Percentiles rank a stretch among this genome's conserved stretches.
phyloP scores from a whole-genome alignment of 2,113 vertebrate species.

The Deroptyus accipitrinus region DNA sequence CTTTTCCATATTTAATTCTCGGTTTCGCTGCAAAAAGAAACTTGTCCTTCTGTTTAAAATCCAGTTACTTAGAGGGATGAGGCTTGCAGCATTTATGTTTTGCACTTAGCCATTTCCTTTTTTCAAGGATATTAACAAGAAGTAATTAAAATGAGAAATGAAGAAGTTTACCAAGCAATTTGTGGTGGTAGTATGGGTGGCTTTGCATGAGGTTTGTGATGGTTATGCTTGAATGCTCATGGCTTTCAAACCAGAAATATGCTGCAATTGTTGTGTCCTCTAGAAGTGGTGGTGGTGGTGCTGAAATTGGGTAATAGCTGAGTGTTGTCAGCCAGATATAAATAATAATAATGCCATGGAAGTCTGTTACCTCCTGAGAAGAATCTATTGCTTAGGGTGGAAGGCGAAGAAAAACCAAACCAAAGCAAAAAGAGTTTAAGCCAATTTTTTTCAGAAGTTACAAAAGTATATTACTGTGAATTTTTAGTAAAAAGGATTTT shows the following conservation, averaged over 20 bases:
- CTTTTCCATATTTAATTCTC: not conserved
- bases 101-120: not conserved
- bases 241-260: not conserved
- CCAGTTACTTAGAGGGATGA: not conserved
- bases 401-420: not conserved
- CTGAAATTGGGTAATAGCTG: not conserved
- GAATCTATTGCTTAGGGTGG: not conserved
- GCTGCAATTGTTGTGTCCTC: not conserved
- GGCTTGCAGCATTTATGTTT: not conserved
- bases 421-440: accelerated
- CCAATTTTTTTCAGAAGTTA: not conserved
- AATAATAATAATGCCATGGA: not conserved
- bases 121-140: not conserved
- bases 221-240: accelerated
- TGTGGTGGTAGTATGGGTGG: not conserved
- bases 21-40: not conserved
- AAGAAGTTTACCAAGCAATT: not conserved
- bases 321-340: not conserved
- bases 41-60: not conserved
- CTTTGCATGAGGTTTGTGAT: not conserved
- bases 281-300: not conserved
- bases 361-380: not conserved
- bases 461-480: not conserved
- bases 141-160: not conserved
- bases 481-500: not conserved